Conservation (phyloP, 2,888 invertebrate species). For the Eupithecia exiguata region DNA sequence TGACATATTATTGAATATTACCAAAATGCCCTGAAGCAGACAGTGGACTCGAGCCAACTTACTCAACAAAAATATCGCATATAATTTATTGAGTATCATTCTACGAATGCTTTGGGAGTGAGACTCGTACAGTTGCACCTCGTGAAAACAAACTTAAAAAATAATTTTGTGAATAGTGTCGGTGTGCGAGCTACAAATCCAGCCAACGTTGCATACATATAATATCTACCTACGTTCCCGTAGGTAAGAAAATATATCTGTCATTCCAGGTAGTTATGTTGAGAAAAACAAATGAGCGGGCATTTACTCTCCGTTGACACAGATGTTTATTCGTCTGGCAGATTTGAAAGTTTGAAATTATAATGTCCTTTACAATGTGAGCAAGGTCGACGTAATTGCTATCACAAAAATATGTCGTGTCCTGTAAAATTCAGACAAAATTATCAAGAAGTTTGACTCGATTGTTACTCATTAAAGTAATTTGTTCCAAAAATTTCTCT, state of each 20-base stretch:
- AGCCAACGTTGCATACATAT: conserved; percentile 66
- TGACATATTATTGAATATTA: conserved; percentile 65
- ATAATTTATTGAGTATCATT: conserved; percentile 80
- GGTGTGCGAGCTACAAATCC: conserved; percentile 57
- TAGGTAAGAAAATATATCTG: conserved; percentile 62
- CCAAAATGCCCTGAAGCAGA: conserved; percentile 64
- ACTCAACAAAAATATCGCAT: conserved; percentile 78
- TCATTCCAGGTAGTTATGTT: conserved; percentile 62
- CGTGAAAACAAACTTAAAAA: conserved; percentile 78
- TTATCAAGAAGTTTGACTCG: not conserved
- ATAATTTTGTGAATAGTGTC: conserved; percentile 65
- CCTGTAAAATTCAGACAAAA: not conserved
- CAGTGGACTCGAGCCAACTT: conserved; percentile 77
- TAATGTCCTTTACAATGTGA: conserved; percentile 48
- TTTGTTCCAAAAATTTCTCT: not conserved
- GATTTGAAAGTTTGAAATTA: conserved; percentile 37
- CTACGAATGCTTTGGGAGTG: conserved; percentile 72
- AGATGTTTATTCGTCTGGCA: conserved; percentile 47
- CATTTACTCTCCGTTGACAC: conserved; percentile 61
- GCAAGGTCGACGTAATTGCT: conserved; percentile 34
- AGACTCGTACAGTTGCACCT: conserved; percentile 77
- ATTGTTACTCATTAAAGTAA: not conserved
- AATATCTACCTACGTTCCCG: conserved; percentile 47
- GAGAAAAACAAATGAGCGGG: conserved; percentile 57
- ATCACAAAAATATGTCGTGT: not conserved